Evolutionary conservation across 23 tunicate species (phyloP).

Genomic region (Halocynthia roretzi): DNA sequence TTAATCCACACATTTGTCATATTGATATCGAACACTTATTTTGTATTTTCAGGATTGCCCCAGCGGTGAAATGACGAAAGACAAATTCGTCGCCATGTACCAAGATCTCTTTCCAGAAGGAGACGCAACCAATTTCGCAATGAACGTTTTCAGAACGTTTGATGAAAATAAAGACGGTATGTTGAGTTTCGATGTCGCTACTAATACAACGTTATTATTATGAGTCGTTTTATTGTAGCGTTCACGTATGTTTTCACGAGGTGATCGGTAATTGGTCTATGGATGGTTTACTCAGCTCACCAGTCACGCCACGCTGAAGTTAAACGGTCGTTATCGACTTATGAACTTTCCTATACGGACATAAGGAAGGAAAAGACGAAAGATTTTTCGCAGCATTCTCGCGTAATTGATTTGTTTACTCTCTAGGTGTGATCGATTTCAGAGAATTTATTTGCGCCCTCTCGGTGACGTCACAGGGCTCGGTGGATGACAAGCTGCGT

Average conservation of each 20-base stretch:
- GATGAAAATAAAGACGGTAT: slow-evolving; percentile 92
- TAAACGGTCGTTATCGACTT: no score
- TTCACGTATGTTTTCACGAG: no score
- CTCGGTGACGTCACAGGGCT: slow-evolving; percentile 52
- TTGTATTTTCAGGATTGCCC: slow-evolving; percentile 20
- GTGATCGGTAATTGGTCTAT: no score
- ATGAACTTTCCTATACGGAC: no score
- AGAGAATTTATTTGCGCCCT: slow-evolving; percentile 79
- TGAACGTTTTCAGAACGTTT: slow-evolving; percentile 79
- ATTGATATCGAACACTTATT: background rate
- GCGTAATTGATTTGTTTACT: background rate
- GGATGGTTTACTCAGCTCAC: no score
- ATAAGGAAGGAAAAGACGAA: no score
- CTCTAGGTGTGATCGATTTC: slow-evolving; percentile 57
- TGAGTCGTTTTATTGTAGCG: no score
- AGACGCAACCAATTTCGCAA: slow-evolving; percentile 54
- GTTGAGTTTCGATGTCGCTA: background rate
- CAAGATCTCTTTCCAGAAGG: slow-evolving; percentile 20
- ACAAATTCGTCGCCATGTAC: slow-evolving; percentile 19
- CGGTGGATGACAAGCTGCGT: slow-evolving; percentile 68
- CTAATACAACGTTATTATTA: background rate
- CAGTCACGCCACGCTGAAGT: no score
- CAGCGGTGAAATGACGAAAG: slow-evolving; percentile 23
- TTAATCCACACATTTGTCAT: background rate
- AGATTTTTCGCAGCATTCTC: no score